phyloP scores from a whole-genome alignment of 2,113 vertebrate species.

The Sturnus vulgaris region DNA sequence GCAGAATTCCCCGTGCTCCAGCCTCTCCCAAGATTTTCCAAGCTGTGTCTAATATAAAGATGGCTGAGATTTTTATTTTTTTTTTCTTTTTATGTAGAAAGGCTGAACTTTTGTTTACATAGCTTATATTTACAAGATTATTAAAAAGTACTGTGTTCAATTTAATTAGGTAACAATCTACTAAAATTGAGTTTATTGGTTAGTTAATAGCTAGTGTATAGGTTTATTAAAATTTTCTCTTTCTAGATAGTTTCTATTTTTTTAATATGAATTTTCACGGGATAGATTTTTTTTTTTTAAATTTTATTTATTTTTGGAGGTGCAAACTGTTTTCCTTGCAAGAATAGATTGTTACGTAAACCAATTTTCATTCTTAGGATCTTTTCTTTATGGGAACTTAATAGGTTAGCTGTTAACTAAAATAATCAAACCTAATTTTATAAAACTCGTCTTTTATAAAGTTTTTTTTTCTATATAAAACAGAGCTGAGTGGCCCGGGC shows the following conservation, averaged over 20 bases:
- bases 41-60: neutral
- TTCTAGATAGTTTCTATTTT: neutral
- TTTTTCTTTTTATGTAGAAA: neutral
- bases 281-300: neutral
- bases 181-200: neutral
- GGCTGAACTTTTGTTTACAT: neutral
- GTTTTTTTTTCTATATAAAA: too few species aligned
- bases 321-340: neutral
- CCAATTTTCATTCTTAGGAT: neutral
- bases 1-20: neutral
- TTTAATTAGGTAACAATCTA: neutral
- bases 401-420: neutral
- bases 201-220: neutral
- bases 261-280: neutral
- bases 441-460: neutral
- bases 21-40: neutral
- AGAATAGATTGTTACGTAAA: neutral
- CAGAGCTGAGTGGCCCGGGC: neutral
- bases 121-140: neutral
- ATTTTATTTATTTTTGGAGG: neutral
- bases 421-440: neutral
- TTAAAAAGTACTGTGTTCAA: neutral
- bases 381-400: neutral
- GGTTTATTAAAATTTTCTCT: neutral
- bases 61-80: too few species aligned